Percentiles rank a stretch among this genome's conserved stretches.
Evolutionary conservation across 2,113 vertebrate species (phyloP).

Genomic region (Perca fluviatilis): DNA sequence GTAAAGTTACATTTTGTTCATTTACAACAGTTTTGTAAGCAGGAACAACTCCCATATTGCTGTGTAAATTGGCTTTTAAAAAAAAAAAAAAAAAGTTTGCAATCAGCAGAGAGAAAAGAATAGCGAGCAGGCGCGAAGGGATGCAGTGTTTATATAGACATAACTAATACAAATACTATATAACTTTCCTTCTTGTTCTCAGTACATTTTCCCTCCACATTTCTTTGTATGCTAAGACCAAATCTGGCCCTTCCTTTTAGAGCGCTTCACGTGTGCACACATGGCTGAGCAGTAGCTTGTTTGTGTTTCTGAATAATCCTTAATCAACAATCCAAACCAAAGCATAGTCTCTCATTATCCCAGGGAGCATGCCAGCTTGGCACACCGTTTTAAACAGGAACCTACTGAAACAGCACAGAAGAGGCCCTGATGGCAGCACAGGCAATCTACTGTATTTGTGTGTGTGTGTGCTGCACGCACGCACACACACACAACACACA

Average conservation of each 20-base stretch:
- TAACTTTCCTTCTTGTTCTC: conserved; percentile 23
- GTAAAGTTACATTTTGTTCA: conserved; percentile 6
- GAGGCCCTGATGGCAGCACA: conserved; percentile 29
- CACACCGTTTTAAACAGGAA: conserved; percentile 65
- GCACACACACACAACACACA: not conserved
- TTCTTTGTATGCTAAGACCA: conserved; percentile 30
- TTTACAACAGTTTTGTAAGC: conserved; percentile 2
- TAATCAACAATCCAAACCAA: conserved; percentile 81
- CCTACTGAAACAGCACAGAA: conserved; percentile 56
- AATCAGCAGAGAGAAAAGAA: conserved; percentile 32
- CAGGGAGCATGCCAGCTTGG: conserved; percentile 73
- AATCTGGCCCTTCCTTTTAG: conserved; percentile 22
- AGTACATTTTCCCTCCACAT: conserved; percentile 35
- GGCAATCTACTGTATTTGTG: not conserved
- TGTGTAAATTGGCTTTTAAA: conserved; percentile 27
- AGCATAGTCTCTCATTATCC: conserved; percentile 75
- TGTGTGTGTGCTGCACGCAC: not conserved
- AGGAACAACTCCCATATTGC: not conserved
- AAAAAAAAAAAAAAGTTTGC: too few relatives aligned
- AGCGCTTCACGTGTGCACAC: conserved; percentile 49
- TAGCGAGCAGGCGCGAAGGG: conserved; percentile 25
- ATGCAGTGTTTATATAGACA: conserved; percentile 49
- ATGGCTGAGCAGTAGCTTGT: conserved; percentile 81
- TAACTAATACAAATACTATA: conserved; percentile 37
- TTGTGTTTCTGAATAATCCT: conserved; percentile 83